Percentiles rank a stretch among this genome's conserved stretches.
Conservation (phyloP, 2,113 vertebrate genomes). For the Amia ocellicauda region DNA sequence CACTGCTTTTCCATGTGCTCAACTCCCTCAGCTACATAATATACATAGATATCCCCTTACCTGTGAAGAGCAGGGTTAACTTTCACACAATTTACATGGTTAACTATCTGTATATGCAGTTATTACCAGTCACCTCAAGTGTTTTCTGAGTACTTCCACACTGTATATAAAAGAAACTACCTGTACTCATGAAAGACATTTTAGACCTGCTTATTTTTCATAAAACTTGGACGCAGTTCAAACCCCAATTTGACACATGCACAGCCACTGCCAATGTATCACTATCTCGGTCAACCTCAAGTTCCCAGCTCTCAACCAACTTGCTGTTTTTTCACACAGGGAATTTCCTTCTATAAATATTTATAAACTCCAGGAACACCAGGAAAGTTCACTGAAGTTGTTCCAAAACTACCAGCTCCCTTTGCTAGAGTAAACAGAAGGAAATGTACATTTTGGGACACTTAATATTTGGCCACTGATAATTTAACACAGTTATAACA, state of each 20-base stretch:
- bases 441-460: conserved; percentile 25
- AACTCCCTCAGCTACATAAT: too few relatives aligned
- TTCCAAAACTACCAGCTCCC: conserved; percentile 22
- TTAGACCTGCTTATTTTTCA: conserved; percentile 25
- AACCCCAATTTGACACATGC: conserved; percentile 48
- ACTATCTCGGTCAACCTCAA: conserved; percentile 32
- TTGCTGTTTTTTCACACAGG: conserved; percentile 30
- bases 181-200: too few relatives aligned
- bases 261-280: conserved; percentile 27
- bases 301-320: conserved; percentile 17
- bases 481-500: conserved; percentile 11
- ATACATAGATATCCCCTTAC: too few relatives aligned
- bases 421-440: conserved; percentile 25
- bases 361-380: conserved; percentile 39
- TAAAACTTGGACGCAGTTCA: conserved; percentile 38
- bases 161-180: too few relatives aligned
- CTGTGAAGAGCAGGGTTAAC: too few relatives aligned
- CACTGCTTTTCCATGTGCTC: too few relatives aligned
- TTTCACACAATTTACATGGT: too few relatives aligned
- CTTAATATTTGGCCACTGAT: conserved; percentile 29
- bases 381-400: conserved; percentile 27
- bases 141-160: too few relatives aligned
- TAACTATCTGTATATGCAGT: too few relatives aligned
- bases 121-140: too few relatives aligned
- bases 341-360: conserved; percentile 52